These are phyloP conservation scores for Chrysotoxum bicinctum DNA, from an alignment of 2,888 invertebrate genomes.

Conservation along the genomic window DNA sequence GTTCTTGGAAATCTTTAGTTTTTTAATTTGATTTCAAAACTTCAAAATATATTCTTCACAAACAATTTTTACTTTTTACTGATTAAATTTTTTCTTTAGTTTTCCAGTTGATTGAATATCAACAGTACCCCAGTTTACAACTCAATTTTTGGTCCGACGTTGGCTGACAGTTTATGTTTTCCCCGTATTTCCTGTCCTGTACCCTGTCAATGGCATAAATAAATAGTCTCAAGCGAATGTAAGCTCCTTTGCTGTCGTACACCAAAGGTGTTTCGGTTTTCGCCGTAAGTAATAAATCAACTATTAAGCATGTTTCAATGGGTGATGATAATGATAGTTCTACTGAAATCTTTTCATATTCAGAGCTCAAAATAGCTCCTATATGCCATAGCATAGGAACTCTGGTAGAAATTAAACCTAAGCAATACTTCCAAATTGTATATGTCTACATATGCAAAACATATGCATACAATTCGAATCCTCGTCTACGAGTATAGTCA, in stretches of 20 bases:
- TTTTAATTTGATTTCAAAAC: too few relatives aligned
- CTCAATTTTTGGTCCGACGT: slow-evolving; percentile 22
- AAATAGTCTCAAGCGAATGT: neutral
- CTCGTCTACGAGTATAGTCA: slow-evolving; percentile 17
- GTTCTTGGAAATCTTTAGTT: too few relatives aligned
- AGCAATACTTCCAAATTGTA: neutral
- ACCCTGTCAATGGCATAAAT: neutral
- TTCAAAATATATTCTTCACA: too few relatives aligned
- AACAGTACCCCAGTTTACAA: slow-evolving; percentile 25
- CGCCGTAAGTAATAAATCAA: slow-evolving; percentile 20
- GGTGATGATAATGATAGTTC: slow-evolving; percentile 21
- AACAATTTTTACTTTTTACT: too few relatives aligned
- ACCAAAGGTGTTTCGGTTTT: slow-evolving; percentile 12
- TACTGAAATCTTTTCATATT: neutral
- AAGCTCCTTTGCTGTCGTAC: neutral
- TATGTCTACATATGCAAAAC: neutral
- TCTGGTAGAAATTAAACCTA: neutral
- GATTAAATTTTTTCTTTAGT: too few relatives aligned
- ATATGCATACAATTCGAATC: slow-evolving; percentile 1
- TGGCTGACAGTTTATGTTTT: neutral
- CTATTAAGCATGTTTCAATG: slow-evolving; percentile 21
- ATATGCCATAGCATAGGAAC: neutral
- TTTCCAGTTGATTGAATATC: slow-evolving; percentile 11
- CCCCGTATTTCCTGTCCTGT: neutral
- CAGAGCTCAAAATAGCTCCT: neutral